Base-by-base conservation (phyloP, 1,140 invertebrate genomes). In the Temnothorax curvispinosus region DNA sequence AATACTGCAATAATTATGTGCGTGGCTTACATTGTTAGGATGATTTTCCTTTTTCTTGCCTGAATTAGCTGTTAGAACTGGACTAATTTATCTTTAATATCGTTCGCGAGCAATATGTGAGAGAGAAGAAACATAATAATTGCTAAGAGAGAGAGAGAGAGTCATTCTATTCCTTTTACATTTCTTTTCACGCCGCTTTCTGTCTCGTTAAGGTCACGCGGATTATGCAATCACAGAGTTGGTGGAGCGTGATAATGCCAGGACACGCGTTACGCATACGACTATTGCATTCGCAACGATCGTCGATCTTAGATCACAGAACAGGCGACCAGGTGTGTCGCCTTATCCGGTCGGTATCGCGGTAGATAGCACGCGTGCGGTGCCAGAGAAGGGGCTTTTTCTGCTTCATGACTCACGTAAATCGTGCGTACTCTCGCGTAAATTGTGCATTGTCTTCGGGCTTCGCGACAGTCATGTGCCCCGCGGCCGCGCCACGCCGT, bases 271-370 rank as follows among this genome's bases (percentile, higher is more conserved):
- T 56, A 86, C 87, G 88, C 72, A 91, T 90, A 91, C 90, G 90
- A 89, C 88, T 86, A 89, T 88, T 87, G 90, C 87, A 86, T 88
- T 91, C 82, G 87, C 69, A 89, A 77, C 78, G 87, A 85, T 85
- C 81, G 86, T 82, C 91, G 87, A 87, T 80, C 88, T 87, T 87
- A 91, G 89, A 91, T 92, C 86, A 86, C 86, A 71, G 85, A 89
- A 88, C 89, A 91, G 85, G 90, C 69, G 87, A 77, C 91, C 87
- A 85, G 90, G 90, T 92, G 89, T 90, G 92, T 93, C 91, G 89
- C 90, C 90, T 91, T 92, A 93, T 93, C 93, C 82, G 87, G 86
- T 91, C 89, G 92, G 92, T 93, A 92, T 93, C 92, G 88, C 85
- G 85, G 88, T 76, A 89, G 90, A 90, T 90, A 91, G 90, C 91